These are phyloP conservation scores for Ophiothrix spiculata DNA, from an alignment of 35 echinoderm and acorn worm genomes.

Conservation along the genomic window DNA sequence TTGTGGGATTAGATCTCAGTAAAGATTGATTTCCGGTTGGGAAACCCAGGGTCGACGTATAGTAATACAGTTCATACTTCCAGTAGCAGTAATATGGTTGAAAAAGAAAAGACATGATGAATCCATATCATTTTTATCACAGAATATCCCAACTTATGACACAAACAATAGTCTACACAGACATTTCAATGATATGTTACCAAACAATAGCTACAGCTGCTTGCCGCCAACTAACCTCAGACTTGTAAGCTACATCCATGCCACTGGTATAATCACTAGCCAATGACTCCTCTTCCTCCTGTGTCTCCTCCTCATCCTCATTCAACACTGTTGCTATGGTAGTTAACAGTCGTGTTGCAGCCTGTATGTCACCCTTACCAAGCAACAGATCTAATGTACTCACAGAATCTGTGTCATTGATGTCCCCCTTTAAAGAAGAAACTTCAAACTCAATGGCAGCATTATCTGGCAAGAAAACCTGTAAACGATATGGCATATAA, in stretches of 20 bases:
- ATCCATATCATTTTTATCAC: no score
- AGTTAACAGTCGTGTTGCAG: slow-evolving; percentile 35
- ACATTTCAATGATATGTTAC: no score
- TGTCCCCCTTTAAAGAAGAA: slow-evolving; percentile 16
- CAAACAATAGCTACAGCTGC: no score
- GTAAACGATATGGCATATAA: no score
- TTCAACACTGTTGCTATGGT: slow-evolving; percentile 53
- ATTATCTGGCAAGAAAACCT: slow-evolving; percentile 41
- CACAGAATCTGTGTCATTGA: slow-evolving; percentile 9
- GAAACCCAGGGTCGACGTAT: no score
- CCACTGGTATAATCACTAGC: neutral
- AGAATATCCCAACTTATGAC: no score
- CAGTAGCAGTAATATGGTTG: no score
- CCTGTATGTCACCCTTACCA: slow-evolving; percentile 61
- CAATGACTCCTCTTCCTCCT: neutral
- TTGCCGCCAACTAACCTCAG: slow-evolving; percentile 4
- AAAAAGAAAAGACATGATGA: no score
- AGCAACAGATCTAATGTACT: slow-evolving; percentile 39
- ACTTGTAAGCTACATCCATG: neutral
- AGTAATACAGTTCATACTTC: no score
- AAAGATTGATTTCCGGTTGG: no score
- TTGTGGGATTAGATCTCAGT: no score
- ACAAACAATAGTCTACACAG: no score
- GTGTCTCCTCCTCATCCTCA: neutral
- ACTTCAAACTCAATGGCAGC: slow-evolving; percentile 8